phyloP scores from a whole-genome alignment of 2,888 invertebrate species.

The Dryocosmus kuriphilus region DNA sequence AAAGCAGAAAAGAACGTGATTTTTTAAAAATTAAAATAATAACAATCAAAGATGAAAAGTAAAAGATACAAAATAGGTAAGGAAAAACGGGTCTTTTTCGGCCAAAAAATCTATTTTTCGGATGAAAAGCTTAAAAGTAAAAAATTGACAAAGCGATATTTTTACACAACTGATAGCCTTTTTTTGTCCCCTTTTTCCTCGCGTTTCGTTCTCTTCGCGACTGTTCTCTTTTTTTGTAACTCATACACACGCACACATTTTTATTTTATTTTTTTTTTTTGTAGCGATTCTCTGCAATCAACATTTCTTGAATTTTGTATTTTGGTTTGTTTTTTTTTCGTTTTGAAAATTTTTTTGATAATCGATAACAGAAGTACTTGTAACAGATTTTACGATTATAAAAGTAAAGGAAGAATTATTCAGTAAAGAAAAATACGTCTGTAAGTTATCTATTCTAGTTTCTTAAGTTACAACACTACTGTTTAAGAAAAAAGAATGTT shows the following conservation, averaged over 20 bases:
- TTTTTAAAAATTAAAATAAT: constrained; percentile 42
- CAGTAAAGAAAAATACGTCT: constrained; percentile 65
- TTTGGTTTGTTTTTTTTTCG: constrained; percentile 47
- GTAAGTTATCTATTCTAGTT: constrained; percentile 73
- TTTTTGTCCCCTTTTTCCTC: constrained; percentile 48
- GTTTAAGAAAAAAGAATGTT: constrained; percentile 71
- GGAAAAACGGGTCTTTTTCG: constrained; percentile 50
- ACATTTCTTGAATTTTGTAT: constrained; percentile 37
- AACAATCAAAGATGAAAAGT: constrained; percentile 44
- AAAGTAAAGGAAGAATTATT: constrained; percentile 54
- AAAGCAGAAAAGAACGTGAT: constrained; percentile 16
- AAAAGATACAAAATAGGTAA: constrained; percentile 12
- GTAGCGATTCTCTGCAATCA: constrained; percentile 49
- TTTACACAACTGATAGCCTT: constrained; percentile 68
- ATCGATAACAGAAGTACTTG: constrained; percentile 47
- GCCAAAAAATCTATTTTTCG: constrained; percentile 65
- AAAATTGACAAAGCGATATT: constrained; percentile 69
- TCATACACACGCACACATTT: constrained; percentile 34
- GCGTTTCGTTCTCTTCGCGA: constrained; percentile 55
- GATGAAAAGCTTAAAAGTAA: constrained; percentile 55
- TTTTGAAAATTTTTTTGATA: constrained; percentile 47
- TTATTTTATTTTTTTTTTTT: constrained; percentile 38
- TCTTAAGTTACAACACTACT: constrained; percentile 69
- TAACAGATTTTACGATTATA: constrained; percentile 51
- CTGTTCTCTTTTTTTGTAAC: constrained; percentile 43